phyloP scores from a whole-genome alignment of 2,888 invertebrate species.

The Polietes domitor region DNA sequence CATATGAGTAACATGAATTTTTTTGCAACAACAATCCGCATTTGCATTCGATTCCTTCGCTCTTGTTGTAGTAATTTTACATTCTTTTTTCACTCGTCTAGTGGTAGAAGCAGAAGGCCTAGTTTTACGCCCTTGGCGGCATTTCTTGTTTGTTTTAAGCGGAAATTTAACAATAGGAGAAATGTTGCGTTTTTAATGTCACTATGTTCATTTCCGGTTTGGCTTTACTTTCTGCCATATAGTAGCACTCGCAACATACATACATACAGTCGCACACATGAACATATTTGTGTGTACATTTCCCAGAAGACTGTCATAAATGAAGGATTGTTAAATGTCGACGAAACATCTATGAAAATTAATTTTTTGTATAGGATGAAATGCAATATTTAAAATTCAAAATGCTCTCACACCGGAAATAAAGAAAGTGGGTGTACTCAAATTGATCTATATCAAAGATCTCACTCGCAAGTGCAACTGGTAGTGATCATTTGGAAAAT shows the following conservation, averaged over 20 bases:
- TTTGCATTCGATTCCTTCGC: constrained; percentile 14
- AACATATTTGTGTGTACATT: background rate
- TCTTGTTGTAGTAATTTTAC: constrained; percentile 27
- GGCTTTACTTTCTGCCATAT: constrained; percentile 62
- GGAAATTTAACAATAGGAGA: constrained; percentile 63
- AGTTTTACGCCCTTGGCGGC: constrained; percentile 14
- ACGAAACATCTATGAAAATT: too few relatives aligned
- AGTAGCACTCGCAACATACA: background rate
- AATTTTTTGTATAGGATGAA: too few relatives aligned
- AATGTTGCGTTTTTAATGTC: constrained; percentile 67
- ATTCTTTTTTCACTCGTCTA: constrained; percentile 12
- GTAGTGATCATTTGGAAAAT: too few relatives aligned
- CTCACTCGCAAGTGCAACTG: too few relatives aligned
- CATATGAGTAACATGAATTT: background rate
- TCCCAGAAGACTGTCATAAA: too few relatives aligned
- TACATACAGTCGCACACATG: background rate
- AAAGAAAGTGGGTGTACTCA: too few relatives aligned
- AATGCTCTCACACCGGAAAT: too few relatives aligned
- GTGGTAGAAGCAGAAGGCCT: background rate
- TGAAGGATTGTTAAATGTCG: too few relatives aligned
- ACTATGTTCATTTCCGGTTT: constrained; percentile 67
- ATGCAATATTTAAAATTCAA: too few relatives aligned
- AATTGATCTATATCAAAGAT: too few relatives aligned
- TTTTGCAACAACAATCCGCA: background rate
- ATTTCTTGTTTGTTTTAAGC: constrained; percentile 26